Conservation (phyloP, 2,888 invertebrate species). For the Halictus ligatus region DNA sequence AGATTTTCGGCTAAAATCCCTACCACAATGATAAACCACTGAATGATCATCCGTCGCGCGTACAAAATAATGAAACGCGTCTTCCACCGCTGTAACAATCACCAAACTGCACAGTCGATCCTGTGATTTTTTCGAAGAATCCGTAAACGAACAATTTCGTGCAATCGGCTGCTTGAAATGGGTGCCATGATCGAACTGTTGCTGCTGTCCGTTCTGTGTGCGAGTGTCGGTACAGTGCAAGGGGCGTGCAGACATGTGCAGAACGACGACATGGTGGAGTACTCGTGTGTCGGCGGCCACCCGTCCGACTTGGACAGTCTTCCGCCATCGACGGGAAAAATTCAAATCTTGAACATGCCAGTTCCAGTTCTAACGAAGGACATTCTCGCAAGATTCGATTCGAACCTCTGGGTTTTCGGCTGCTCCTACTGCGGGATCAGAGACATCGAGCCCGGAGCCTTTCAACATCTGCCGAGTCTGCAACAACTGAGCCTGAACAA, state of each 20-base stretch:
- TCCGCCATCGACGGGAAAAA: conserved; percentile 72
- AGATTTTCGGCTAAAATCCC: conserved; percentile 57
- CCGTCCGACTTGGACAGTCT: conserved; percentile 73
- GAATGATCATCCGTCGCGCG: conserved; percentile 1
- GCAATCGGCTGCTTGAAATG: conserved; percentile 55
- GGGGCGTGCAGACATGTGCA: conserved; percentile 71
- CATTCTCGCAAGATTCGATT: conserved; percentile 76
- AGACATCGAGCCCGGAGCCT: conserved; percentile 78
- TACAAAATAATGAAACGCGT: conserved; percentile 32
- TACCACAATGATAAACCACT: conserved; percentile 50
- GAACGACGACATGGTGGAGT: conserved; percentile 77
- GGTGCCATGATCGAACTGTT: conserved; percentile 48
- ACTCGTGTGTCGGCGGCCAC: conserved; percentile 75
- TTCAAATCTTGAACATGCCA: conserved; percentile 76
- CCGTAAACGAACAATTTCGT: background rate
- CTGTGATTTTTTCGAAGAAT: conserved; percentile 16
- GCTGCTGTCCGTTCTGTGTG: conserved; percentile 54
- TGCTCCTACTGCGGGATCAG: conserved; percentile 78
- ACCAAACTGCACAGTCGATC: background rate
- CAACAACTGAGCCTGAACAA: conserved; percentile 79
- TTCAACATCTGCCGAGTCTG: conserved; percentile 72
- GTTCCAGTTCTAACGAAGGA: conserved; percentile 71
- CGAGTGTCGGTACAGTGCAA: conserved; percentile 56
- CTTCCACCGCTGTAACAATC: background rate
- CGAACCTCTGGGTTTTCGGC: conserved; percentile 75